These are phyloP conservation scores for Agrochola macilenta DNA, from an alignment of 2,888 invertebrate species.

Conservation along the genomic window DNA sequence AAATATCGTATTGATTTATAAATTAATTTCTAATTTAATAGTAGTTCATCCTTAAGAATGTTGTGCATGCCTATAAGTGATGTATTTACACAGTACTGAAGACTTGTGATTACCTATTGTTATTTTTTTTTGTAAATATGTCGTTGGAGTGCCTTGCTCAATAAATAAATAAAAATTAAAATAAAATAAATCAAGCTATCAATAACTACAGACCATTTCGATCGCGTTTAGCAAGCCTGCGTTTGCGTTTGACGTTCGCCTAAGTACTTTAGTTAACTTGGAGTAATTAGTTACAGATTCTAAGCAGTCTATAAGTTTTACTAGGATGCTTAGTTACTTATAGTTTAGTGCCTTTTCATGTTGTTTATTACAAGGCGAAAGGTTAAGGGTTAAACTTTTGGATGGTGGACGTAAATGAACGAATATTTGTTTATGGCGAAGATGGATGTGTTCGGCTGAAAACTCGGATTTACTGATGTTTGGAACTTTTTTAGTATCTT, in stretches of 20 bases:
- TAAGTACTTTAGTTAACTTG: slow-evolving; percentile 46
- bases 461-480: not conserved
- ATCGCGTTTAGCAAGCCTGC: slow-evolving; percentile 16
- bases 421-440: not conserved
- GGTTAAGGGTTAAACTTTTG: not conserved
- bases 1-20: too few species aligned
- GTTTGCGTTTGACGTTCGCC: slow-evolving; percentile 51
- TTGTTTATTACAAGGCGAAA: not conserved
- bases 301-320: slow-evolving; percentile 21
- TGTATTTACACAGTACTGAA: too few species aligned
- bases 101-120: too few species aligned
- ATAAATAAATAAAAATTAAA: too few species aligned
- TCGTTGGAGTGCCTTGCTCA: too few species aligned
- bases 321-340: slow-evolving; percentile 2
- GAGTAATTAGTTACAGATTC: slow-evolving; percentile 56
- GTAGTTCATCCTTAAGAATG: too few species aligned
- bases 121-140: too few species aligned
- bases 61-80: too few species aligned
- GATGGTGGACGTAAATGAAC: not conserved
- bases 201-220: not conserved
- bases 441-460: not conserved
- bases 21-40: too few species aligned
- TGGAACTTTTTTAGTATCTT: not conserved
- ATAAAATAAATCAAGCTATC: too few species aligned
- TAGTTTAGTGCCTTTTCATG: slow-evolving; percentile 22